Evolutionary conservation across 2,888 invertebrate species (phyloP), one percentile per base, ranked within the genome.

Genomic region (Celastrina argiolus): DNA sequence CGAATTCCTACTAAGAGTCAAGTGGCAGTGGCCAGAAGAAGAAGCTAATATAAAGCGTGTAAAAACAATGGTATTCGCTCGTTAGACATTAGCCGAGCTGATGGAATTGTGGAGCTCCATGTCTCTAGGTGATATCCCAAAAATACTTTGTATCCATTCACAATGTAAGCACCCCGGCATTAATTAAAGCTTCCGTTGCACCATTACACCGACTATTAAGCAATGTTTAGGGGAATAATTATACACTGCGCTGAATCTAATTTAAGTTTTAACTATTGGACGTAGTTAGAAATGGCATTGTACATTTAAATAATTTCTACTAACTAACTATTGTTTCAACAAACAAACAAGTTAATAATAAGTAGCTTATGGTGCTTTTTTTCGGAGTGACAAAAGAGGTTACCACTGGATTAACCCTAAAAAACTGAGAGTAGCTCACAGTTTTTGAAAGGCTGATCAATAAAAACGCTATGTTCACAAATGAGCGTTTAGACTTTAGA

Each of bases 151-250:
- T 51, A 22, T 26, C 36, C 12, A 36, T 1, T 12, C 18, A 51
- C 51, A 51, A 26, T 51, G 51, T 51, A 22, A 51, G 51, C 51
- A 26, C 22, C 12, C 12, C 12, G 51, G 22, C 51, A 51, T 51
- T 51, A 51, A 45, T 45, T 45, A 45, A 45, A 51, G 51, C 51
- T 51, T 51, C 16, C n/a, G 34, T 58, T 18, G 18, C 51, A 34
- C 31, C 7, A 31, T 58, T 58, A 28, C 28, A 58, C 16, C 58
- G 31, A 26, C 26, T 31, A 58, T 58, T 28, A 26, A 28, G 31
- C 58, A 58, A 58, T 8, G 31, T 58, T 58, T 58, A n/a, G 58
- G 31, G 7, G 31, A 58, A 58, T 58, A 58, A 58, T 28, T 28
- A 58, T 59, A 31, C 31, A 34, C 34, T 51, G 26, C 22, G 51